A percentile compares a stretch with the other conserved stretches of the same genome.
phyloP scores from a whole-genome alignment of 1,140 invertebrate genomes.

The Phocides pigmalion region DNA sequence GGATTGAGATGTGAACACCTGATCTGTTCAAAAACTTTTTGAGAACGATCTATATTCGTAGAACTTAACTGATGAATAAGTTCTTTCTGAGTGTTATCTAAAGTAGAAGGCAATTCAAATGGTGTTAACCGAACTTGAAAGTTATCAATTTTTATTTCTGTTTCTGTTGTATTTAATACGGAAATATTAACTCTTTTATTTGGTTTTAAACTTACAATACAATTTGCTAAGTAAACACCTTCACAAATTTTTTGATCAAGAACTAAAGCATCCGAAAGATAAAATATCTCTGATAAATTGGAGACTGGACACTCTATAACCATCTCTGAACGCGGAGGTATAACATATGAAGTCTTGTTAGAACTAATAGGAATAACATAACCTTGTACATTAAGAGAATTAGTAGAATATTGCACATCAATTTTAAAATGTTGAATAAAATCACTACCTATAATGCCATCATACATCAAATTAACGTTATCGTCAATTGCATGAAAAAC shows the following conservation, averaged over 20 bases:
- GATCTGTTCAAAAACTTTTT: too few relatives aligned
- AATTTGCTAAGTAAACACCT: conserved; percentile 38
- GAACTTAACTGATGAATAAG: too few relatives aligned
- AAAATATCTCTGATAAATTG: conserved; percentile 33
- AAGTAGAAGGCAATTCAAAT: too few relatives aligned
- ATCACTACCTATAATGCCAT: conserved; percentile 45
- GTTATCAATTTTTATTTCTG: background rate
- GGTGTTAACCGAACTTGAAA: too few relatives aligned
- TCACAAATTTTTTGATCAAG: conserved; percentile 2
- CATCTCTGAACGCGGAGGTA: conserved; percentile 41
- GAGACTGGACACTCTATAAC: conserved; percentile 41
- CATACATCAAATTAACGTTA: conserved; percentile 35
- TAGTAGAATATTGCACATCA: conserved; percentile 36
- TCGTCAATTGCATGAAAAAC: too few relatives aligned
- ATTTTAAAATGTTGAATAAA: conserved; percentile 37
- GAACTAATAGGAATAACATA: conserved; percentile 33
- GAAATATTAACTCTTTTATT: conserved; percentile 38
- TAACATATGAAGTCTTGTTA: conserved; percentile 34
- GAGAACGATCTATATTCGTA: too few relatives aligned
- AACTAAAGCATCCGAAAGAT: background rate
- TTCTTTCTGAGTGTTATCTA: too few relatives aligned
- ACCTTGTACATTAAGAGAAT: conserved; percentile 23
- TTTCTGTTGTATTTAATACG: conserved; percentile 39
- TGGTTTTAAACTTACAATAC: conserved; percentile 37
- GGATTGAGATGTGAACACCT: too few relatives aligned